Evolutionary conservation across 2,113 vertebrate species (phyloP).

Genomic region (Synchiropus splendidus): DNA sequence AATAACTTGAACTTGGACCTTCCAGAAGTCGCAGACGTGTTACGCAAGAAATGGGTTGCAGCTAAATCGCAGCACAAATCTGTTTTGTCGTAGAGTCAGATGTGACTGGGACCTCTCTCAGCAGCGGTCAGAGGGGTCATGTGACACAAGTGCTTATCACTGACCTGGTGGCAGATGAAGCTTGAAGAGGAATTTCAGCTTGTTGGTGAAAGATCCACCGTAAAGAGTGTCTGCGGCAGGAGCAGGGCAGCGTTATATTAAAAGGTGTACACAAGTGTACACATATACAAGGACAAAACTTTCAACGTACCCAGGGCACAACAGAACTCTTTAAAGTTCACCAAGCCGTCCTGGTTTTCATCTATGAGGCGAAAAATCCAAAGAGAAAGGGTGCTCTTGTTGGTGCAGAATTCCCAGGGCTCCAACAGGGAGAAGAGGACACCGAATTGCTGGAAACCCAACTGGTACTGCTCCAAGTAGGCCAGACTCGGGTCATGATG

Average conservation of each 20-base stretch:
- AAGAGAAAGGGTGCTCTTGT: constrained; percentile 75
- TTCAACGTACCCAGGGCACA: constrained; percentile 71
- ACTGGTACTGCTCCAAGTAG: constrained; percentile 91
- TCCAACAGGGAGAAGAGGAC: constrained; percentile 78
- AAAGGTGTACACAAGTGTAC: neutral
- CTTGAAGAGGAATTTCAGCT: constrained; percentile 94
- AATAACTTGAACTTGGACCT: constrained; percentile 13
- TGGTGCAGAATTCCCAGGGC: constrained; percentile 81
- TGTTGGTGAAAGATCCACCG: constrained; percentile 87
- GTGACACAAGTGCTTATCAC: constrained; percentile 13
- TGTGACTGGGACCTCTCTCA: neutral
- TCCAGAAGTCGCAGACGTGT: neutral
- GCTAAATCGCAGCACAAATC: constrained; percentile 4
- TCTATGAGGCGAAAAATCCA: constrained; percentile 86
- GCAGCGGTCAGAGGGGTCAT: neutral
- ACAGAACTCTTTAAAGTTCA: constrained; percentile 95
- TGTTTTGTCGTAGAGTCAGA: constrained; percentile 1
- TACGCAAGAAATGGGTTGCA: constrained; percentile 7
- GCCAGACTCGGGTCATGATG: constrained; percentile 91
- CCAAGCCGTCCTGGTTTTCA: constrained; percentile 77
- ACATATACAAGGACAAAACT: neutral
- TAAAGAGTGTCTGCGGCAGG: constrained; percentile 77
- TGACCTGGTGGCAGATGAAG: constrained; percentile 91
- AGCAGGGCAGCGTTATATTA: constrained; percentile 8
- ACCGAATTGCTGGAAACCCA: constrained; percentile 86